Evolutionary conservation across 2,888 invertebrate genomes (phyloP).

Genomic region (Nemotelus nigrinus): DNA sequence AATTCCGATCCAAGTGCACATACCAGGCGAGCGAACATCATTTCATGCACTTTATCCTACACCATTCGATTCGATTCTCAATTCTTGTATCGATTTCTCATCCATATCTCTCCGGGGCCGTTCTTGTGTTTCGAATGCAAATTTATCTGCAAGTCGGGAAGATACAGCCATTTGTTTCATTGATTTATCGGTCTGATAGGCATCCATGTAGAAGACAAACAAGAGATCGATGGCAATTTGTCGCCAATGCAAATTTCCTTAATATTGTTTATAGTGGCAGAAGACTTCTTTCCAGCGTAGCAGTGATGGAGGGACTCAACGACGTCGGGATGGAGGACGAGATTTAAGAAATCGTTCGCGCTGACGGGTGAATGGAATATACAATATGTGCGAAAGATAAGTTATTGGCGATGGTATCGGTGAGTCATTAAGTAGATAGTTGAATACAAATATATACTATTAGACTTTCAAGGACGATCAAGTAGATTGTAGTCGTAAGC

Average conservation of each 20-base stretch:
- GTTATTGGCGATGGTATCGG: slow-evolving; percentile 39
- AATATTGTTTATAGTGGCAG: slow-evolving; percentile 9
- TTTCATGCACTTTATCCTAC: slow-evolving; percentile 47
- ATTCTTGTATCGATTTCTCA: slow-evolving; percentile 51
- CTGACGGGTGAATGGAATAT: slow-evolving; percentile 34
- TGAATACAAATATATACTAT: slow-evolving; percentile 35
- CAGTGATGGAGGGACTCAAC: no score
- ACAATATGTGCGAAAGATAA: slow-evolving; percentile 32
- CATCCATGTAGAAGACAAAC: slow-evolving; percentile 44
- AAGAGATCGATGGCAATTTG: slow-evolving; percentile 50
- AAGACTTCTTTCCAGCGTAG: no score
- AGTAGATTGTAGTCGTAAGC: background rate
- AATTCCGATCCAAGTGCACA: slow-evolving; percentile 2
- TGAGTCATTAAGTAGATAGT: slow-evolving; percentile 37
- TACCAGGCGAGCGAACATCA: slow-evolving; percentile 17
- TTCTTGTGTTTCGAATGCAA: slow-evolving; percentile 47
- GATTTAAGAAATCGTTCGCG: no score
- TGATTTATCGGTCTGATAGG: slow-evolving; percentile 51
- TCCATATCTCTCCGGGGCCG: slow-evolving; percentile 47
- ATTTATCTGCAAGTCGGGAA: slow-evolving; percentile 47
- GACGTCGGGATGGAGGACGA: no score
- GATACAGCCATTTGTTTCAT: slow-evolving; percentile 51
- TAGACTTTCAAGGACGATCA: slow-evolving; percentile 13
- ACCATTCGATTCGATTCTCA: slow-evolving; percentile 45
- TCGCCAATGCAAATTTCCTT: slow-evolving; percentile 47